Percentiles rank a stretch among this genome's conserved stretches.
Evolutionary conservation across 2,888 invertebrate genomes (phyloP).

Genomic region (Aquatica leii): DNA sequence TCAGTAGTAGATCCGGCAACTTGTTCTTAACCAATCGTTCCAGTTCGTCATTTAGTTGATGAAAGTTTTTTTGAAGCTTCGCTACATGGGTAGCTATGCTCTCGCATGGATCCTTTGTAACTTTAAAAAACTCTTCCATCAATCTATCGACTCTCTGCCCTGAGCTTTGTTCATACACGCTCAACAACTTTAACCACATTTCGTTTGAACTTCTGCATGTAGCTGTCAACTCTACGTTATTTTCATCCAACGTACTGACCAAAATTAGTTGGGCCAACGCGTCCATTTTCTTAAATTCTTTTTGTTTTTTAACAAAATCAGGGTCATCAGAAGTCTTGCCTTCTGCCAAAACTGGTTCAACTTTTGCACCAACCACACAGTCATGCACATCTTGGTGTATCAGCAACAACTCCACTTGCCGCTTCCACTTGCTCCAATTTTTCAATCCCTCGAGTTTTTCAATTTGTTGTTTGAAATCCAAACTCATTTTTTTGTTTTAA

Average conservation of each 20-base stretch:
- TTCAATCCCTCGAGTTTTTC: too few relatives aligned
- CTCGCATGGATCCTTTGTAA: background rate
- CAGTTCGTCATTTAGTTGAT: background rate
- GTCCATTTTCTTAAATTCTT: too few relatives aligned
- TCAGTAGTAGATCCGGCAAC: background rate
- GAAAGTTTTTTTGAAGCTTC: background rate
- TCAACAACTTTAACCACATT: background rate
- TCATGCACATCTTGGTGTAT: too few relatives aligned
- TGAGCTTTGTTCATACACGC: slow-evolving; percentile 2
- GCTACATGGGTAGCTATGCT: background rate
- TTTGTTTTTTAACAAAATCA: too few relatives aligned
- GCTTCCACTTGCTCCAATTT: background rate
- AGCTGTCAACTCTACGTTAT: background rate
- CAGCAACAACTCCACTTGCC: background rate
- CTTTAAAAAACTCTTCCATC: slow-evolving; percentile 4
- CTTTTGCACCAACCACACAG: too few relatives aligned
- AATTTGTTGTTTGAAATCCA: too few relatives aligned
- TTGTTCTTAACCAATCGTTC: background rate
- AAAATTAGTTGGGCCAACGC: too few relatives aligned
- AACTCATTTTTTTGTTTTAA: too few relatives aligned
- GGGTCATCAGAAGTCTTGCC: too few relatives aligned
- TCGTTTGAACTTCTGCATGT: background rate
- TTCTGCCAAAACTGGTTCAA: too few relatives aligned
- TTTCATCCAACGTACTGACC: too few relatives aligned
- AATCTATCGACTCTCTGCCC: slow-evolving; percentile 6